phyloP scores from a whole-genome alignment of 1,140 invertebrate species.

The Liolophura sinensis region DNA sequence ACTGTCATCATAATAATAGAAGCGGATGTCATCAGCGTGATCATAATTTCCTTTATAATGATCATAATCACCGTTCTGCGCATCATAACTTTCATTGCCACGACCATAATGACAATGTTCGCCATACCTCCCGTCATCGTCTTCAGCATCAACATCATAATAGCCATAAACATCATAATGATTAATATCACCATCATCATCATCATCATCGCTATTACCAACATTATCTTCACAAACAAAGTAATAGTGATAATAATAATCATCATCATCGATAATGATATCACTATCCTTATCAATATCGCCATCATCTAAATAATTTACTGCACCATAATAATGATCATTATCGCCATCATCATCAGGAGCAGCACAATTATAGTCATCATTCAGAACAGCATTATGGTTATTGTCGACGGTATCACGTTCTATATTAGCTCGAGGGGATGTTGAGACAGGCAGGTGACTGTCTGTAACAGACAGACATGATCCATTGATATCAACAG shows the following conservation, averaged over 20 bases:
- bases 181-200: not conserved
- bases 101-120: not conserved
- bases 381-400: too few relatives aligned
- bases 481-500: too few relatives aligned
- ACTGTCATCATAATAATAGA: too few relatives aligned
- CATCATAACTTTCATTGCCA: not conserved
- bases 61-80: not conserved
- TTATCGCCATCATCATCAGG: not conserved
- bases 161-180: not conserved
- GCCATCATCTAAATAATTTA: conserved; percentile 1
- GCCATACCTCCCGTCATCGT: not conserved
- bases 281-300: not conserved
- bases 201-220: not conserved
- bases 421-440: too few relatives aligned
- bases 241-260: not conserved
- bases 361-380: not conserved
- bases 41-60: not conserved
- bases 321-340: not conserved
- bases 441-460: too few relatives aligned
- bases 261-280: not conserved
- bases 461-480: too few relatives aligned
- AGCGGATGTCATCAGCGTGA: too few relatives aligned
- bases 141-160: not conserved
- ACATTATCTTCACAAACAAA: conserved; percentile 1
- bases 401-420: too few relatives aligned